Percentiles rank a stretch among this genome's conserved stretches.
phyloP scores from a whole-genome alignment of 2,888 invertebrate species.

The Pteria penguin region DNA sequence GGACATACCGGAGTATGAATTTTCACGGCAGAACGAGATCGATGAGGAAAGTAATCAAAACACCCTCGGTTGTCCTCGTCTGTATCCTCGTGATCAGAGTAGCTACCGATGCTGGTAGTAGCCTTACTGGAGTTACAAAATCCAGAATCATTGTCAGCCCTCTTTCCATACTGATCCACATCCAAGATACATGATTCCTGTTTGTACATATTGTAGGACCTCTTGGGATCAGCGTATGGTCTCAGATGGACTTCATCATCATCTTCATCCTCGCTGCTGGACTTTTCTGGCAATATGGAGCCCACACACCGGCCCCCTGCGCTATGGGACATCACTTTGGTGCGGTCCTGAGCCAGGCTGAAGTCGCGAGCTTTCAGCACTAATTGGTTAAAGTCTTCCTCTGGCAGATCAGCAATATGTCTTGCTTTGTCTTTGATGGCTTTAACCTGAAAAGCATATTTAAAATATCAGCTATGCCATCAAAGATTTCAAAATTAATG shows the following conservation, averaged over 20 bases:
- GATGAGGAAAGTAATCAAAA: conserved; percentile 60
- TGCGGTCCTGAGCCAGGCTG: conserved; percentile 65
- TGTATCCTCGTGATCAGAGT: conserved; percentile 56
- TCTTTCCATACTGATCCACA: conserved; percentile 33
- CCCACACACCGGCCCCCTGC: conserved; percentile 12
- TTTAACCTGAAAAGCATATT: conserved; percentile 64
- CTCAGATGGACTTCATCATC: conserved; percentile 28
- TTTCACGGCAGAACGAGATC: neutral
- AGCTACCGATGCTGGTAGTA: conserved; percentile 57
- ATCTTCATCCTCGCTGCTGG: conserved; percentile 50
- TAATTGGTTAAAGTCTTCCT: conserved; percentile 67
- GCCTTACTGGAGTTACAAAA: conserved; percentile 63
- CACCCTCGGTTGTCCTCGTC: conserved; percentile 56
- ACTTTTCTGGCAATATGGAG: conserved; percentile 24
- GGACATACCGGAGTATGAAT: conserved; percentile 34
- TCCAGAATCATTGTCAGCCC: conserved; percentile 61
- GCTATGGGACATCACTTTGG: conserved; percentile 32
- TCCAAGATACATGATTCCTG: conserved; percentile 26
- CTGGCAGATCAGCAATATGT: conserved; percentile 66
- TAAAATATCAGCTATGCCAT: too few relatives aligned
- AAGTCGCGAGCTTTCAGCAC: conserved; percentile 67
- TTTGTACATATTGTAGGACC: conserved; percentile 11
- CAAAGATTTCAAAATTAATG: too few relatives aligned
- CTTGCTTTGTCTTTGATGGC: conserved; percentile 67
- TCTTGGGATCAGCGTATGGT: neutral